These are phyloP conservation scores for Takifugu ocellatus DNA, from an alignment of 2,797 vertebrate genomes.

Conservation along the genomic window DNA sequence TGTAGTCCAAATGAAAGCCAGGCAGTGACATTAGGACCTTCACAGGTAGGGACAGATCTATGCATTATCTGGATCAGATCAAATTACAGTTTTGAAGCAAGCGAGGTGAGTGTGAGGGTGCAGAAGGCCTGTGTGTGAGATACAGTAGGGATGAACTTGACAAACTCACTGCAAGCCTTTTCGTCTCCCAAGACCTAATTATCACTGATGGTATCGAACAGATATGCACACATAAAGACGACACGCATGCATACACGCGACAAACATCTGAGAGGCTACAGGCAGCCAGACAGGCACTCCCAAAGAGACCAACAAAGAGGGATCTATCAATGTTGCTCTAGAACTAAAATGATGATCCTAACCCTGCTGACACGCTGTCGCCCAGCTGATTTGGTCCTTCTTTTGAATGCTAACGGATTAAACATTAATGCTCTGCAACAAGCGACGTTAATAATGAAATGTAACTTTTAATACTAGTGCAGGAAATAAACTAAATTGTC, in stretches of 20 bases:
- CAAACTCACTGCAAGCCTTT: conserved; percentile 15
- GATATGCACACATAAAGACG: conserved; percentile 20
- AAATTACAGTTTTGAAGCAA: conserved; percentile 10
- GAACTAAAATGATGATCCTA: not conserved
- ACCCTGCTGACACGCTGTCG: not conserved
- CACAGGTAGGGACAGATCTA: not conserved
- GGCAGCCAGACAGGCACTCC: conserved; percentile 47
- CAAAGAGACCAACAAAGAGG: conserved; percentile 25
- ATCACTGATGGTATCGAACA: conserved; percentile 25
- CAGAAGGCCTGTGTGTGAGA: conserved; percentile 21
- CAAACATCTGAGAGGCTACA: conserved; percentile 51
- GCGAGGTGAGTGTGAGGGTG: conserved; percentile 19
- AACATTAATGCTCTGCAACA: not conserved
- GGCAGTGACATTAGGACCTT: conserved; percentile 4
- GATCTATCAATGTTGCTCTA: conserved; percentile 8
- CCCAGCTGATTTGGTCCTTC: not conserved
- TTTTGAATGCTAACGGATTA: not conserved
- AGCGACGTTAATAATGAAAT: not conserved
- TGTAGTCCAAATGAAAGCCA: not conserved
- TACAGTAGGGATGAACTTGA: too few relatives aligned
- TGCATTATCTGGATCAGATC: conserved; percentile 17
- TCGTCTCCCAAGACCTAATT: conserved; percentile 54
- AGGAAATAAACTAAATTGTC: too few relatives aligned
- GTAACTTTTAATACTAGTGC: too few relatives aligned
- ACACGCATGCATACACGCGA: conserved; percentile 7